Evolutionary conservation across 1,140 invertebrate genomes (phyloP).

Genomic region (Drosophila azteca): DNA sequence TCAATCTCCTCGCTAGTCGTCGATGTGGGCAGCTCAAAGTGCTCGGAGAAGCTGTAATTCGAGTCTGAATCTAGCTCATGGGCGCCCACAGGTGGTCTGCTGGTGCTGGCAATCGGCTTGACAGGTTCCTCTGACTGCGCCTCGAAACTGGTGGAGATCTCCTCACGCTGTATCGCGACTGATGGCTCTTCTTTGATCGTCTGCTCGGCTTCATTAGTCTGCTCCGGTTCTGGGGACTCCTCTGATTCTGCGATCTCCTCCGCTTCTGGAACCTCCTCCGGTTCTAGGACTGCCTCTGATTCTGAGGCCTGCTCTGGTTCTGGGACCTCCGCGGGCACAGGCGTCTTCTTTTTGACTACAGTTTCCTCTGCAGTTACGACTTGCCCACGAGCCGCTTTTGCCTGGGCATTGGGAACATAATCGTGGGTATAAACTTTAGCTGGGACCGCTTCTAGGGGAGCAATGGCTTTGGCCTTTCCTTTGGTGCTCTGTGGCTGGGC

Average conservation of each 20-base stretch:
- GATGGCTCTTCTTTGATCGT: background rate
- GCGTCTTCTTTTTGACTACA: too few species aligned
- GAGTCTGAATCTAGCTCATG: slow-evolving; percentile 76
- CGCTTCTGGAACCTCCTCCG: too few species aligned
- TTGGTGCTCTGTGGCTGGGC: slow-evolving; percentile 12
- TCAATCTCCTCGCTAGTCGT: slow-evolving; percentile 32
- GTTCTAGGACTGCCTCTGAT: too few species aligned
- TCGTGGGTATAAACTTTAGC: slow-evolving; percentile 33
- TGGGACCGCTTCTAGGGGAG: background rate
- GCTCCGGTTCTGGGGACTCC: background rate
- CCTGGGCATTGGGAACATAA: slow-evolving; percentile 56
- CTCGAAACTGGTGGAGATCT: slow-evolving; percentile 39
- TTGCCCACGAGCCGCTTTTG: slow-evolving; percentile 27
- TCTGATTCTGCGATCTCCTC: background rate
- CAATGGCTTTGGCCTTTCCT: background rate
- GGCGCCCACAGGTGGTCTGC: background rate
- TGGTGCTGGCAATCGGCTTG: slow-evolving; percentile 3
- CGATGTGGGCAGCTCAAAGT: slow-evolving; percentile 71
- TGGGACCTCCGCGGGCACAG: too few species aligned
- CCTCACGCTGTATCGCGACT: slow-evolving; percentile 38
- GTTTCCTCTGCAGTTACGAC: too few species aligned
- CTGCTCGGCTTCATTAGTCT: background rate
- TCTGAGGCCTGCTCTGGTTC: too few species aligned
- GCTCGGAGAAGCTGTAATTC: slow-evolving; percentile 82
- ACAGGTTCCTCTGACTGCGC: background rate